Percentiles rank a stretch among this genome's conserved stretches.
Evolutionary conservation across 2,113 vertebrate genomes (phyloP).

Genomic region (Parus major): DNA sequence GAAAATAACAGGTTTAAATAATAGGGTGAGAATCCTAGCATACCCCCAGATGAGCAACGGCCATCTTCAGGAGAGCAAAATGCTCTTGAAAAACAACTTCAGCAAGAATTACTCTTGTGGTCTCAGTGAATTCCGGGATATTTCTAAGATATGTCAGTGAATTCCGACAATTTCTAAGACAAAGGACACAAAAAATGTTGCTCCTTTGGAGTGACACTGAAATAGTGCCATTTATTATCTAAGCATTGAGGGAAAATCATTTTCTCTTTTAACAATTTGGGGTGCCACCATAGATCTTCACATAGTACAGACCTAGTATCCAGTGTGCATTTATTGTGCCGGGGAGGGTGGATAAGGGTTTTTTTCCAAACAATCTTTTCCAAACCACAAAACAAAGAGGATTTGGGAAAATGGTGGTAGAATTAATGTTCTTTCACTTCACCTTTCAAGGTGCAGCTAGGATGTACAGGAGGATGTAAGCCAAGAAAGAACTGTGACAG

Average conservation of each 20-base stretch:
- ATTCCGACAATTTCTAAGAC: background rate
- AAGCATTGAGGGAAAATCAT: background rate
- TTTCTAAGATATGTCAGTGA: too few species aligned
- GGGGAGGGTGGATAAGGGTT: rapidly evolving
- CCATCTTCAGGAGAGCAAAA: background rate
- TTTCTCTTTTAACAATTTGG: background rate
- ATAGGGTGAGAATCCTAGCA: background rate
- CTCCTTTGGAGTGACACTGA: background rate
- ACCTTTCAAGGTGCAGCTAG: background rate
- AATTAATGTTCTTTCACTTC: background rate
- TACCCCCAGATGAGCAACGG: background rate
- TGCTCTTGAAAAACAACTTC: background rate
- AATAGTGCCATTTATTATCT: background rate
- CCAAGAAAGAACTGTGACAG: background rate
- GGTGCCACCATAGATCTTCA: background rate
- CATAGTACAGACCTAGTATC: background rate
- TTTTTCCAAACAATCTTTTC: background rate
- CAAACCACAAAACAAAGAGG: background rate
- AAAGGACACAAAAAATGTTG: background rate
- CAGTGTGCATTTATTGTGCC: background rate
- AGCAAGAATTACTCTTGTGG: background rate
- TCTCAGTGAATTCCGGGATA: background rate
- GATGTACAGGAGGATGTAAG: background rate
- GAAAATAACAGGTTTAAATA: background rate
- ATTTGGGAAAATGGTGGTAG: background rate